Evolutionary conservation across 1,140 invertebrate species (phyloP).

Genomic region (Macrotrachela quadricornifera): DNA sequence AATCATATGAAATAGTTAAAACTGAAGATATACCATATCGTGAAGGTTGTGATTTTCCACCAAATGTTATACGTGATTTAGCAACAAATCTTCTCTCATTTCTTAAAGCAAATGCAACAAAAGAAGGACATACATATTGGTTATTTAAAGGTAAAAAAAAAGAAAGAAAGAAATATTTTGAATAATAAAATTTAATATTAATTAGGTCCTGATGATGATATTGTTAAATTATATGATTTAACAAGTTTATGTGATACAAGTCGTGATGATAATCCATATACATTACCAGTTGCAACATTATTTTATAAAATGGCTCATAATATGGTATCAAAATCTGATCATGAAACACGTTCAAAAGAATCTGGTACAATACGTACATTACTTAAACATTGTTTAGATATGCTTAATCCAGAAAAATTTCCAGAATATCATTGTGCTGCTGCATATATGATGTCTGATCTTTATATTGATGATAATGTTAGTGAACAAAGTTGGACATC

Average conservation of each 20-base stretch:
- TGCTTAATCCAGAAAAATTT: conserved; percentile 34
- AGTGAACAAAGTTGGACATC: too few species aligned
- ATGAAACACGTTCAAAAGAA: conserved; percentile 29
- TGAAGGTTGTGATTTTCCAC: conserved; percentile 46
- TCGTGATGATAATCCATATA: conserved; percentile 61
- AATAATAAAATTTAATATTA: too few species aligned
- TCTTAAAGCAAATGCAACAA: conserved; percentile 70
- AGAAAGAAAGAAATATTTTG: too few species aligned
- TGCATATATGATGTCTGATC: too few species aligned
- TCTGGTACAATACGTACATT: conserved; percentile 44
- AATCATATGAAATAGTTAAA: conserved; percentile 77
- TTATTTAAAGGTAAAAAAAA: conserved; percentile 54
- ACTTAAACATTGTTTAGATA: conserved; percentile 52
- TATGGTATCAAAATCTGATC: conserved; percentile 8
- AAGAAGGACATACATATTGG: conserved; percentile 87
- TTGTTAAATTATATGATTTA: conserved; percentile 75
- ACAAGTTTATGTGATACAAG: conserved; percentile 52
- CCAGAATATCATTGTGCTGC: too few species aligned
- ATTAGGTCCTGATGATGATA: conserved; percentile 67
- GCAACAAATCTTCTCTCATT: conserved; percentile 80
- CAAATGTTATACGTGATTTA: conserved; percentile 63
- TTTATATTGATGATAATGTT: too few species aligned
- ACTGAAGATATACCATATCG: conserved; percentile 61
- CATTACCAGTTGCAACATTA: conserved; percentile 68
- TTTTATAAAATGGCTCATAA: conserved; percentile 39